Base-by-base conservation (phyloP, 2,888 invertebrate species). In the Drosophila neonasuta region DNA sequence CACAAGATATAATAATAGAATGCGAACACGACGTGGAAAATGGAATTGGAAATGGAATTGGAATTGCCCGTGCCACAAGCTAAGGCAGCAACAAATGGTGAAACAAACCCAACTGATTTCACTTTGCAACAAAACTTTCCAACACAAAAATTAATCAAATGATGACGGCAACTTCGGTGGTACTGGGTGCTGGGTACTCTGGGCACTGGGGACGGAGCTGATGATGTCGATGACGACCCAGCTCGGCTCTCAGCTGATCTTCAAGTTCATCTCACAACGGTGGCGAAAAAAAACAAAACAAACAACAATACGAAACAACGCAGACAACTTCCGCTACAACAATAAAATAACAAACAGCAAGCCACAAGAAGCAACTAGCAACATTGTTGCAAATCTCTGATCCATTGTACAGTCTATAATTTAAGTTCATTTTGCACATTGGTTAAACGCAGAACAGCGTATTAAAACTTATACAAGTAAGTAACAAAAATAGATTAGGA, bases 101-200 rank as follows among this genome's bases (percentile, higher is more conserved):
- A 71, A 76, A 59, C 66, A 71, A 71, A 66, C 68, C 48, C 73
- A 82, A 70, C 83, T 68, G 65, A 81, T 81, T 81, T 81, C 80
- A 86, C 80, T 81, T 86, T 78, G 85, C 74, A 64, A 68, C 78
- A 77, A 67, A 86, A 81, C 80, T 80, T 80, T 80, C 84, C 86
- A 80, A 80, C 83, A 70, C 59, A 74, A 78, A 81, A 81, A 84
- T 81, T 81, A 84, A 81, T 86, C 85, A 81, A 84, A 86, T 74
- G 85, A 72, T 84, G 79, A 80, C 77, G 72, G 74, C 63, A 36
- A 46, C 13, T 36, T 9, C 32, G 56, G 15, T 10, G 39, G 24
- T 24, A 24, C 36, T 36, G 11, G 36, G 32, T 32, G 10, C 32
- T 32, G 32, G 15, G n/a, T 56, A 13, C 32, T 24, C 36, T 36